Base-by-base conservation (phyloP, 2,888 invertebrate genomes). In the Dioctria rufipes region DNA sequence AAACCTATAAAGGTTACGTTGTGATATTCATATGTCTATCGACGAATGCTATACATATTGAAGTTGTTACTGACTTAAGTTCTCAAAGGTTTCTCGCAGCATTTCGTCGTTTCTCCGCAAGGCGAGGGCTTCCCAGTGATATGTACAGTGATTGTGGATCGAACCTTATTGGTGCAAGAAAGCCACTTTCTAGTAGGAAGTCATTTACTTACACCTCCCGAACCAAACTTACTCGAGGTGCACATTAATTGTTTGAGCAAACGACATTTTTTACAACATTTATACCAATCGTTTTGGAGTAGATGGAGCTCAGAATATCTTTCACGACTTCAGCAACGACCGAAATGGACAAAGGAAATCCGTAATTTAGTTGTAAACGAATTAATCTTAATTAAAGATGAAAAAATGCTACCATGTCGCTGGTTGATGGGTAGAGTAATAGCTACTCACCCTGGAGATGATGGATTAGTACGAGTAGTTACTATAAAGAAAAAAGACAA, bases 1-100 rank as follows among this genome's bases (percentile, higher is more conserved):
- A 13, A 3, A 13, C 69, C 5, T 4, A 66, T 39, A 79, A 80
- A 37, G 43, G 80, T 3, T 80, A 71, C 46, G 66, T 79, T 25
- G 67, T 58, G 5, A n/a, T 71, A 25, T 54, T 71, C 11, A 37
- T 71, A 3, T 71, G 71, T 11, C 39, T 69, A 2, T 3, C 8
- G 4, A 71, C 71, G 5, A 61, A 40, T 46, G 77, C 77, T 6
- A 9, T 71, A 3, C 71, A 71, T 54, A 13, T 61, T 3, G 77
- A 77, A n/a, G 51, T 60, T 25, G 77, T 77, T n/a, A 40, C 63
- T 37, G 46, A 77, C 11, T 46, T 71, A 2, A 49, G 46, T 11
- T n/a, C 51, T 0, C 3, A 71, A 39, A 37, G 39, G n/a, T 5
- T 63, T 37, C 3, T 63, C 4, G 6, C 25, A 4, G 63, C 6